phyloP scores from a whole-genome alignment of 2,797 vertebrate species.

The Manis crassicaudata region DNA sequence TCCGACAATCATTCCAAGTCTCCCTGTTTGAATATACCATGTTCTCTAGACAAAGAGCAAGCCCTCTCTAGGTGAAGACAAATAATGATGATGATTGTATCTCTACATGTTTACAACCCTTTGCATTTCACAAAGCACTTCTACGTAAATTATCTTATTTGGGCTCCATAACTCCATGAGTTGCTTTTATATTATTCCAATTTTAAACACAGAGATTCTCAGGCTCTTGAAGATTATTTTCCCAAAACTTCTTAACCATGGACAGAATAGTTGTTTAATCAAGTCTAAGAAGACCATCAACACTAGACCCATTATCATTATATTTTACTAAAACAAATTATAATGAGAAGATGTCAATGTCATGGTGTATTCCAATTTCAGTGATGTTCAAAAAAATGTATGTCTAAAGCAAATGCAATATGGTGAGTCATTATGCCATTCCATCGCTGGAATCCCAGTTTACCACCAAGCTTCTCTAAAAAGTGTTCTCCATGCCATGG shows the following conservation, averaged over 20 bases:
- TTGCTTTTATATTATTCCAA: constrained; percentile 31
- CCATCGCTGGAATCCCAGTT: background rate
- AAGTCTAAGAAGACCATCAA: constrained; percentile 56
- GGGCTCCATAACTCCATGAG: constrained; percentile 1
- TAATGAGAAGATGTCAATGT: background rate
- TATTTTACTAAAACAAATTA: background rate
- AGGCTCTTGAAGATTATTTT: constrained; percentile 22
- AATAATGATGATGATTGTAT: constrained; percentile 29
- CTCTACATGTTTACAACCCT: constrained; percentile 36
- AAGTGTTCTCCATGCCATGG: background rate
- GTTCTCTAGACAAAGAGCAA: constrained; percentile 34
- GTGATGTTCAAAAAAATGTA: background rate
- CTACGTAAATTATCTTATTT: constrained; percentile 61
- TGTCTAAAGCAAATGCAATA: background rate
- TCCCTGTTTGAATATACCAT: constrained; percentile 17
- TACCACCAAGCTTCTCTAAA: background rate
- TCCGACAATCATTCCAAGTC: background rate
- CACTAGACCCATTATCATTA: constrained; percentile 10
- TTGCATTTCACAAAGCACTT: constrained; percentile 57
- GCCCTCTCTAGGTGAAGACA: background rate
- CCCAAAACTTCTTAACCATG: background rate
- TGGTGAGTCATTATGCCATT: background rate
- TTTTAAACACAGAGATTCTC: constrained; percentile 46
- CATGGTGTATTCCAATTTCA: background rate
- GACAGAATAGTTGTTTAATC: constrained; percentile 35